These are phyloP conservation scores for Phyllotis vaccarum DNA, from an alignment of 2,797 vertebrate species.

Conservation along the genomic window DNA sequence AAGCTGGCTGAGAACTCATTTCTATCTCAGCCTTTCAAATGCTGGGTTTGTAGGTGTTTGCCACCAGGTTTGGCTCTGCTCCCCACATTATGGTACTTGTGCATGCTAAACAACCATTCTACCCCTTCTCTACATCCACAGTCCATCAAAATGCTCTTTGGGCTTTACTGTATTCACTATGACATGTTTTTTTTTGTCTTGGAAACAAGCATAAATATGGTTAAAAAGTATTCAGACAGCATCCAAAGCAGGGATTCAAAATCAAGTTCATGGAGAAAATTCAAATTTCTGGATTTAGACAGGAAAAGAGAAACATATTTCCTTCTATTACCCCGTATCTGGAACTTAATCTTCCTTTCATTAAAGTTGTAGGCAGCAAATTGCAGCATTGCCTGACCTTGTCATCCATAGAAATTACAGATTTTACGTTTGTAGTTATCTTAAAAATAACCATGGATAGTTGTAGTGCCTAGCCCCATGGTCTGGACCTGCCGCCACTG, in stretches of 20 bases:
- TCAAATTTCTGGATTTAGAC: background rate
- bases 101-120: background rate
- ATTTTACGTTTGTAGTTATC: background rate
- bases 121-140: background rate
- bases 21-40: background rate
- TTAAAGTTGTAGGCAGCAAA: background rate
- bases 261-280: background rate
- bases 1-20: background rate
- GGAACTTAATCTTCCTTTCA: background rate
- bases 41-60: background rate
- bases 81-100: background rate
- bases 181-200: background rate
- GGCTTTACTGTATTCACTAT: background rate
- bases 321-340: background rate
- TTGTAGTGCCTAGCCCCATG: too few species aligned
- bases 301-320: background rate
- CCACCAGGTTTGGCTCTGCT: background rate
- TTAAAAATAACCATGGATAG: slow-evolving; percentile 6
- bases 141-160: background rate
- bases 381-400: background rate
- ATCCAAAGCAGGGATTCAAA: slow-evolving; percentile 26
- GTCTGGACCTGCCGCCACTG: too few species aligned
- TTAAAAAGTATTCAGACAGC: slow-evolving; percentile 1
- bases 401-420: background rate
- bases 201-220: background rate